A percentile compares a stretch with the other conserved stretches of the same genome.
Evolutionary conservation across 2,113 vertebrate species (phyloP).

Genomic region (Coptodon rendalli): DNA sequence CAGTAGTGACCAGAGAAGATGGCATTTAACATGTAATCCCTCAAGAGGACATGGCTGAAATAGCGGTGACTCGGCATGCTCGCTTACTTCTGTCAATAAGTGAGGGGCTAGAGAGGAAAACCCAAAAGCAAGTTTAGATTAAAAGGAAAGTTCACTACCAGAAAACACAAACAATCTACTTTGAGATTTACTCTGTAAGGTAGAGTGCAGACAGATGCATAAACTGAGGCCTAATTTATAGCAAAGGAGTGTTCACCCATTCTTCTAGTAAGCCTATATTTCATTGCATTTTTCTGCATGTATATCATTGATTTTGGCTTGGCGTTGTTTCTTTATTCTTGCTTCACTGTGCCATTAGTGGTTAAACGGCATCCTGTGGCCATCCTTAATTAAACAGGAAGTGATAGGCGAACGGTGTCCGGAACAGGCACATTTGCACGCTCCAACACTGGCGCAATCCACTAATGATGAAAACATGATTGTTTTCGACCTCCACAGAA

Average conservation of each 20-base stretch:
- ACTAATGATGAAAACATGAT: conserved; percentile 34
- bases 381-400: conserved; percentile 37
- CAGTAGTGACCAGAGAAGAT: conserved; percentile 7
- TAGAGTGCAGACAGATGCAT: not conserved
- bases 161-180: not conserved
- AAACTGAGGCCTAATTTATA: not conserved
- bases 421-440: not conserved
- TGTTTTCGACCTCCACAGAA: not conserved
- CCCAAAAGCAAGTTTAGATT: not conserved
- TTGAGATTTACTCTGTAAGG: not conserved
- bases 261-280: not conserved
- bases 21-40: conserved; percentile 1
- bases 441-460: not conserved
- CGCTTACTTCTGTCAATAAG: conserved; percentile 37
- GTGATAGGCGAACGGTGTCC: not conserved
- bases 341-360: conserved; percentile 18
- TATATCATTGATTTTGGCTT: conserved; percentile 19
- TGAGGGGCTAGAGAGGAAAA: not conserved
- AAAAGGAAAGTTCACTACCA: not conserved
- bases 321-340: not conserved
- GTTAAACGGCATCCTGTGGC: conserved; percentile 6
- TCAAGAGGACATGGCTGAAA: not conserved
- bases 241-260: not conserved
- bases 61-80: not conserved
- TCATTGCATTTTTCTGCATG: not conserved